Evolutionary conservation across 2,113 vertebrate genomes (phyloP), one percentile per base, ranked within the genome.

Genomic region (Muntiacus reevesi): DNA sequence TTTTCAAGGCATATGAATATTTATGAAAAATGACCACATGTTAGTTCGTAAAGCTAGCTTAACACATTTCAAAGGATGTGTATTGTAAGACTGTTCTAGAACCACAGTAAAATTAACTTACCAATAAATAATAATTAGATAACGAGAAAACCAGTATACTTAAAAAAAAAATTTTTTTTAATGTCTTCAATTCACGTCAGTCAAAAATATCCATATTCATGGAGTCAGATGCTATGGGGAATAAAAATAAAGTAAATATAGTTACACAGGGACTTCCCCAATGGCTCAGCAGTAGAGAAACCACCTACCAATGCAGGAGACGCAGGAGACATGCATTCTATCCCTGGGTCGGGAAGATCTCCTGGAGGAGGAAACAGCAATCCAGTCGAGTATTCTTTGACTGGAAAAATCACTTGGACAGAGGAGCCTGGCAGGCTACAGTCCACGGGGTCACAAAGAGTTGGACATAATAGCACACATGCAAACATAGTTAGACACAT

Each of bases 21-120:
- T 89, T 57, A 79, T 12, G 19, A 67, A 89, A 78, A 86, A 59
- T 45, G 33, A 57, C 50, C 47, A 79, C 17, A 19, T 1, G 0
- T 81, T 43, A 33, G 21, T 17, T 82, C 52, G 10, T n/a, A 78
- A 74, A 74, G 28, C n/a, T 60, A 71, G 60, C 83, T 59, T 87
- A 74, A 43, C 43, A 36, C 5, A 82, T 87, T 87, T 82, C 82
- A 54, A 60, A 76, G 60, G 23, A 30, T 87, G 4, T 87, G 17
- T 40, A 19, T 91, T 40, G 2, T n/a, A 79, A 81, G 40, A 50
- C 33, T 40, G n/a, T n/a, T 76, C 71, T 79, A 86, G 43, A 40
- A 59, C n/a, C 60, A 87, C 33, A 43, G 60, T 84, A 27, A 90
- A 82, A 91, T 91, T 62, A 74, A 60, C 45, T 81, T 21, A 81